Evolutionary conservation across 1,140 invertebrate species (phyloP).

Genomic region (Eumeta japonica): DNA sequence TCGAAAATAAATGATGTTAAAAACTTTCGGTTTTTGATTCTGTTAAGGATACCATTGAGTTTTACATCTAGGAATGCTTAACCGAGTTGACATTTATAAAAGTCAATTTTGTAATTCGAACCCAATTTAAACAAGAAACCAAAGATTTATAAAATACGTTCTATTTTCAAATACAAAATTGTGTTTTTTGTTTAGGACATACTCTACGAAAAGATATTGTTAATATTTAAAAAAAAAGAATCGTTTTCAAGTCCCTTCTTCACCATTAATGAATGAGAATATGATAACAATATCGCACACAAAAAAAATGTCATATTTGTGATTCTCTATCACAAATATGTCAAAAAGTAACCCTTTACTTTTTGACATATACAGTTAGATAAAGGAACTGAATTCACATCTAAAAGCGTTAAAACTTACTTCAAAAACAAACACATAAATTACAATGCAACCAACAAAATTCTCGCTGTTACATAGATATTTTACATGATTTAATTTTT

Average conservation of each 20-base stretch:
- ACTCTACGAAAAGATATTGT: slow-evolving; percentile 17
- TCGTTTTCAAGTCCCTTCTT: too few species aligned
- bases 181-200: slow-evolving; percentile 23
- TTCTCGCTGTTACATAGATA: slow-evolving; percentile 28
- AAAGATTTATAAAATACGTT: too few species aligned
- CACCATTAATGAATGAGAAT: slow-evolving; percentile 13
- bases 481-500: slow-evolving; percentile 23
- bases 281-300: slow-evolving; percentile 6
- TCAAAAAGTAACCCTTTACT: slow-evolving; percentile 10
- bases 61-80: too few species aligned
- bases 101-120: too few species aligned
- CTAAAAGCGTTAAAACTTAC: too few species aligned
- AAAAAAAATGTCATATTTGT: slow-evolving; percentile 11
- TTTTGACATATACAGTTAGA: slow-evolving; percentile 18
- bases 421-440: slow-evolving; percentile 21
- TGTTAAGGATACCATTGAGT: too few species aligned
- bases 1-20: too few species aligned
- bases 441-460: slow-evolving; percentile 33
- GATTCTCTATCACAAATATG: slow-evolving; percentile 11
- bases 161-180: too few species aligned
- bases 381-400: too few species aligned
- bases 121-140: too few species aligned
- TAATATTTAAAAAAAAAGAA: slow-evolving; percentile 16
- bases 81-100: too few species aligned
- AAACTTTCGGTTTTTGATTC: too few species aligned